Conservation (phyloP, 1,140 invertebrate genomes). For the Neodiprion fabricii region DNA sequence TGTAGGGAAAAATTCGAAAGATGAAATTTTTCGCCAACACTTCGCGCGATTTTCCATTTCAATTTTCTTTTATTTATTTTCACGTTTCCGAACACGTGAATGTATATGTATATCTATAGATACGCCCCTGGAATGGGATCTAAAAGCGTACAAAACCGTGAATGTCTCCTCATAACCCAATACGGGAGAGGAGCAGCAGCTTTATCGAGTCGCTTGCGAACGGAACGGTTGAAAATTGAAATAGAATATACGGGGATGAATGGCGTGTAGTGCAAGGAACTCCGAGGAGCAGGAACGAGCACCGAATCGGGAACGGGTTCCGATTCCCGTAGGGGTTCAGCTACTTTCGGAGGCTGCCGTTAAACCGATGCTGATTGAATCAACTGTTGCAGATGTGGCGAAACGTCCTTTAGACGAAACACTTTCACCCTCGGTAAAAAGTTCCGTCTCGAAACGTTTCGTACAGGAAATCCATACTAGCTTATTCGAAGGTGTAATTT, state of each 20-base stretch:
- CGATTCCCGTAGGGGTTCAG: background rate
- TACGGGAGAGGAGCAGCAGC: background rate
- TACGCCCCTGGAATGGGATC: background rate
- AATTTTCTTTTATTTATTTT: too few relatives aligned
- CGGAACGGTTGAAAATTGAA: background rate
- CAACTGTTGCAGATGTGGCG: background rate
- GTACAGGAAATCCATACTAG: too few relatives aligned
- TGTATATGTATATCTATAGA: background rate
- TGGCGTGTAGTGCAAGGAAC: background rate
- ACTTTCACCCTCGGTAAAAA: background rate
- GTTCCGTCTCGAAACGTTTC: too few relatives aligned
- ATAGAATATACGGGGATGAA: background rate
- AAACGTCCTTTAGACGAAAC: background rate
- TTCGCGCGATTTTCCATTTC: too few relatives aligned
- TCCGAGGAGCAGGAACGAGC: background rate
- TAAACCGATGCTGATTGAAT: constrained; percentile 5
- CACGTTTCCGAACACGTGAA: too few relatives aligned
- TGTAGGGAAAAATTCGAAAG: too few relatives aligned
- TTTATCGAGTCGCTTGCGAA: background rate
- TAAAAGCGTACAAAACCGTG: background rate
- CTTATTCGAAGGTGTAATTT: too few relatives aligned
- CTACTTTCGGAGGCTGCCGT: background rate
- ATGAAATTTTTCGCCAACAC: too few relatives aligned
- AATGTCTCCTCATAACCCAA: background rate
- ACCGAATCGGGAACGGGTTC: background rate